Evolutionary conservation across 2,113 vertebrate species (phyloP).

Genomic region (Spilogale gracilis): DNA sequence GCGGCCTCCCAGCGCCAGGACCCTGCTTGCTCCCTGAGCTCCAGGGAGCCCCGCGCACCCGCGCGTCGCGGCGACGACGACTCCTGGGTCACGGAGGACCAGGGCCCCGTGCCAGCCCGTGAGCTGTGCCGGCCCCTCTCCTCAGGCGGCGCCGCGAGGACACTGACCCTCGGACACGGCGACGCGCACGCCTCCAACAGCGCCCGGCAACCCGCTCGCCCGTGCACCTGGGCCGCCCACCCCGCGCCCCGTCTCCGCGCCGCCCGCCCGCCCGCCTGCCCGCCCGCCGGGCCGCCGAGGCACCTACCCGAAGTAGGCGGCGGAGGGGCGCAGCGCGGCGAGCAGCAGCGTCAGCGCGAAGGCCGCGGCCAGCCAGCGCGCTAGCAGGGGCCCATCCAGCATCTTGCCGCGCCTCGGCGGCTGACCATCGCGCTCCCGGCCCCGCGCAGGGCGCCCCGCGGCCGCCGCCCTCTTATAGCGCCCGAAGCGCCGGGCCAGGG

Average conservation of each 20-base stretch:
- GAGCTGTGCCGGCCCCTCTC: neutral
- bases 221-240: conserved; percentile 43
- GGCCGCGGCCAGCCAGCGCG: conserved; percentile 83
- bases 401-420: conserved; percentile 83
- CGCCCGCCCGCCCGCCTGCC: conserved; percentile 13
- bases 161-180: neutral
- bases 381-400: conserved; percentile 82
- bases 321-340: conserved; percentile 80
- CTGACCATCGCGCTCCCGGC: conserved; percentile 82
- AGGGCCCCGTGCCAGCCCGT: conserved; percentile 29
- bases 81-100: conserved; percentile 36
- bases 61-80: neutral
- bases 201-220: conserved; percentile 49
- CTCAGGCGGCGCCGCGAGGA: neutral
- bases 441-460: conserved; percentile 76
- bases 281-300: conserved; percentile 56
- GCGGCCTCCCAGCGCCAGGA: conserved; percentile 50
- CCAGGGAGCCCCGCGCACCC: neutral
- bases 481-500: conserved; percentile 74
- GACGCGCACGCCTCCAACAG: conserved; percentile 48
- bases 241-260: neutral
- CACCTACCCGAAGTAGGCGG: conserved; percentile 85
- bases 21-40: neutral
- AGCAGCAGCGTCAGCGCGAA: conserved; percentile 83
- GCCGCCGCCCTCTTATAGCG: conserved; percentile 83